A percentile compares a stretch with the other conserved stretches of the same genome.
phyloP scores from a whole-genome alignment of 2,797 vertebrate species.

The Notolabrus celidotus region DNA sequence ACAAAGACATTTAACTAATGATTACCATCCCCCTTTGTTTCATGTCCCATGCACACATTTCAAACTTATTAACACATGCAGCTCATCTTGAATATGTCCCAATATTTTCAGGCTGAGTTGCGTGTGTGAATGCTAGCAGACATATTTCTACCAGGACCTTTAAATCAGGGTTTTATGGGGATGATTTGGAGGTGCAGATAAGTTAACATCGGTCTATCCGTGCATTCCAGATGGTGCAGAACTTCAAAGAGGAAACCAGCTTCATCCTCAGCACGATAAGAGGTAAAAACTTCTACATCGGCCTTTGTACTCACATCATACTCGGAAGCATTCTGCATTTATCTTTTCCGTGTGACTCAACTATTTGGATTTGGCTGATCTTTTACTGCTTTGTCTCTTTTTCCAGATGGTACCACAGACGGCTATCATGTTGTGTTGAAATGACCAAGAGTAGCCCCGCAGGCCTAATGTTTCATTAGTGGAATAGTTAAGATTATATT shows the following conservation, averaged over 20 bases:
- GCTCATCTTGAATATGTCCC: too few relatives aligned
- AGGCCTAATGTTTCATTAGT: conserved; percentile 1
- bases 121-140: too few relatives aligned
- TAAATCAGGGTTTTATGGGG: neutral
- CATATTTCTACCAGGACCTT: too few relatives aligned
- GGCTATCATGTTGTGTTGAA: conserved; percentile 75
- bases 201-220: neutral
- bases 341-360: neutral
- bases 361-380: neutral
- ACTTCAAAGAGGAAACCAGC: conserved; percentile 93
- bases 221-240: conserved; percentile 92
- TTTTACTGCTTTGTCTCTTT: neutral
- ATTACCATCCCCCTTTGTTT: too few relatives aligned
- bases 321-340: neutral
- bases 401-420: conserved; percentile 70
- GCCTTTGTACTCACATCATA: neutral
- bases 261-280: conserved; percentile 92
- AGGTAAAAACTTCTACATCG: conserved; percentile 80
- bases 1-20: neutral
- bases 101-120: too few relatives aligned
- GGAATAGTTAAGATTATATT: conserved; percentile 66
- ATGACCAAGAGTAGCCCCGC: conserved; percentile 41
- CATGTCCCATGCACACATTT: too few relatives aligned
- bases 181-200: neutral
- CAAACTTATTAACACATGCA: too few relatives aligned